A percentile compares a stretch with the other conserved stretches of the same genome.
Conservation (phyloP, 2,113 vertebrate genomes). For the Ginglymostoma cirratum region DNA sequence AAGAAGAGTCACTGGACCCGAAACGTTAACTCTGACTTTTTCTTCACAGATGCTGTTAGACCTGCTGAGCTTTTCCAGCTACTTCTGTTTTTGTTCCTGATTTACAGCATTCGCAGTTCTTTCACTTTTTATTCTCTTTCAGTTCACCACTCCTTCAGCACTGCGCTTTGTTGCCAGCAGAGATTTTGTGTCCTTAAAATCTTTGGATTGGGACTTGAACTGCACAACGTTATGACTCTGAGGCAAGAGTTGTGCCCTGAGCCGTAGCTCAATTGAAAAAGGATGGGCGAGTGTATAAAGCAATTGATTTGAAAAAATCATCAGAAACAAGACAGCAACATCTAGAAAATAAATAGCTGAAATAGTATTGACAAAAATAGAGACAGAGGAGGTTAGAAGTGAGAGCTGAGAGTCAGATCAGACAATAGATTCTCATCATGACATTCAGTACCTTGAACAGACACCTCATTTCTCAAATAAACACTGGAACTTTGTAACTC, state of each 20-base stretch:
- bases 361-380: background rate
- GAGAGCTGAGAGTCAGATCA: background rate
- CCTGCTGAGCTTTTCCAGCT: no score
- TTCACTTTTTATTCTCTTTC: no score
- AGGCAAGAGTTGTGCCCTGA: no score
- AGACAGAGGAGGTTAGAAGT: background rate
- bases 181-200: background rate
- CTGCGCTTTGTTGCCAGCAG: no score
- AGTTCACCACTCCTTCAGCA: background rate
- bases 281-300: background rate
- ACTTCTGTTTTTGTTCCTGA: no score
- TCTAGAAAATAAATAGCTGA: background rate
- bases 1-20: no score
- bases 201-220: background rate
- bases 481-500: background rate
- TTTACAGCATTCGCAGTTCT: no score
- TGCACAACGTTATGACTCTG: no score
- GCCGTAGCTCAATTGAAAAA: no score
- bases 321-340: background rate
- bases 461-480: background rate
- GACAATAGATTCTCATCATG: background rate
- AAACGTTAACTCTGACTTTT: no score
- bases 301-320: background rate
- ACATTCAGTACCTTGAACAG: background rate
- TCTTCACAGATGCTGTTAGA: no score